Base-by-base conservation (phyloP, 2,888 invertebrate genomes). In the Balanococcus diminutus region DNA sequence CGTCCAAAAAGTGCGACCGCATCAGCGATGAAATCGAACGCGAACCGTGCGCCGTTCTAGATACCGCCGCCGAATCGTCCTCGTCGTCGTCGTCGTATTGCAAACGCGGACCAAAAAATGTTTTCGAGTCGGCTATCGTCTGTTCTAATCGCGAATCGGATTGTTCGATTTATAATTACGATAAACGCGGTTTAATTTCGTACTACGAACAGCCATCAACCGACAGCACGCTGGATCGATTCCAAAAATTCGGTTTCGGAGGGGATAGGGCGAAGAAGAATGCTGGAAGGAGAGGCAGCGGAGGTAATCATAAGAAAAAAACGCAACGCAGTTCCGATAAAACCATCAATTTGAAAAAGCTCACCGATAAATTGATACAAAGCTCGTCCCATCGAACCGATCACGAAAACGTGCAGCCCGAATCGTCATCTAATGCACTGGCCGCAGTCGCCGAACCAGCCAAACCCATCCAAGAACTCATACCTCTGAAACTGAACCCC, bases 191-290 rank as follows among this genome's bases (percentile, higher is more conserved):
- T 56, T 51, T 83, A 83, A 83, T 83, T 56, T 90, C 84, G 90
- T 90, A 89, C 92, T 92, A 89, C 92, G 92, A 86, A 91, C 90
- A 91, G 91, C 83, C 32, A 83, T 83, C 83, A 56, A 83, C 83
- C 31, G 83, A 83, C 91, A 91, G 91, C 91, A 88, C 89, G 87
- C 91, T 95, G 94, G 95, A 95, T 92, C 94, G 95, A 89, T 92
- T 95, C 91, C 94, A 94, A 90, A 94, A 94, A 91, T 92, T 94
- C 90, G 94, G 95, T 90, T 93, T 94, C 92, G 94, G 93, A 89
- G 91, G 93, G 87, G 88, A 87, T 28, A 36, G 81, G 67, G 51
- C 16, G 14, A 81, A 79, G 46, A 56, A 61, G 22, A 85, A 56
- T 85, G 90, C 92, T 88, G 87, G 87, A 75, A 81, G 86, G 75